These are phyloP conservation scores for Aleiodes leptofemur DNA, from an alignment of 2,888 invertebrate genomes.

Conservation along the genomic window DNA sequence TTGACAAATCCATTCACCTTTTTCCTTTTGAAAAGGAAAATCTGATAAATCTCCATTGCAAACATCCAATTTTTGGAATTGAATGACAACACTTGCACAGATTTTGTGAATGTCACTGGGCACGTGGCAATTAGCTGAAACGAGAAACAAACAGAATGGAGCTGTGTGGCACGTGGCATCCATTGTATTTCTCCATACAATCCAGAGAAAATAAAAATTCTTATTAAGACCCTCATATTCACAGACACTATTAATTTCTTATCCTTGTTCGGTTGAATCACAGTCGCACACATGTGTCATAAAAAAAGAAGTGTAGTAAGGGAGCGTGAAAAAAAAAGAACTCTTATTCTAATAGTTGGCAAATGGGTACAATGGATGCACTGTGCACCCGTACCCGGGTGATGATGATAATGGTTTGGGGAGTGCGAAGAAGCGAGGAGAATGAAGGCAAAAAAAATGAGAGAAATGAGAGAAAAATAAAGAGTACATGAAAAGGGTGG, in stretches of 20 bases:
- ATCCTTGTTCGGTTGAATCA: slow-evolving; percentile 18
- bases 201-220: slow-evolving; percentile 37
- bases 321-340: slow-evolving; percentile 19
- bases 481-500: slow-evolving; percentile 57
- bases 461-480: slow-evolving; percentile 51
- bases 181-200: slow-evolving; percentile 20
- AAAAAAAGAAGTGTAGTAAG: slow-evolving; percentile 37
- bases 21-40: background rate
- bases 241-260: slow-evolving; percentile 30
- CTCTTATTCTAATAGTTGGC: slow-evolving; percentile 61
- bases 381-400: slow-evolving; percentile 52
- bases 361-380: slow-evolving; percentile 55
- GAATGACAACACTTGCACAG: slow-evolving; percentile 8
- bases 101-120: slow-evolving; percentile 46
- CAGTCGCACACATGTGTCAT: slow-evolving; percentile 42
- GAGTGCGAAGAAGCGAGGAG: slow-evolving; percentile 48
- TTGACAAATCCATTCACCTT: too few relatives aligned
- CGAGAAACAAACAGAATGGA: slow-evolving; percentile 59
- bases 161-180: slow-evolving; percentile 45
- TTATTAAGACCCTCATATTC: slow-evolving; percentile 40
- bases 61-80: background rate
- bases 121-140: slow-evolving; percentile 67
- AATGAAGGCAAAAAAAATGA: slow-evolving; percentile 36
- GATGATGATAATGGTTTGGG: slow-evolving; percentile 52
- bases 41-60: slow-evolving; percentile 8